A percentile compares a stretch with the other conserved stretches of the same genome.
These are phyloP conservation scores for Poecilia latipinna DNA, from an alignment of 2,113 vertebrate species.

Conservation along the genomic window DNA sequence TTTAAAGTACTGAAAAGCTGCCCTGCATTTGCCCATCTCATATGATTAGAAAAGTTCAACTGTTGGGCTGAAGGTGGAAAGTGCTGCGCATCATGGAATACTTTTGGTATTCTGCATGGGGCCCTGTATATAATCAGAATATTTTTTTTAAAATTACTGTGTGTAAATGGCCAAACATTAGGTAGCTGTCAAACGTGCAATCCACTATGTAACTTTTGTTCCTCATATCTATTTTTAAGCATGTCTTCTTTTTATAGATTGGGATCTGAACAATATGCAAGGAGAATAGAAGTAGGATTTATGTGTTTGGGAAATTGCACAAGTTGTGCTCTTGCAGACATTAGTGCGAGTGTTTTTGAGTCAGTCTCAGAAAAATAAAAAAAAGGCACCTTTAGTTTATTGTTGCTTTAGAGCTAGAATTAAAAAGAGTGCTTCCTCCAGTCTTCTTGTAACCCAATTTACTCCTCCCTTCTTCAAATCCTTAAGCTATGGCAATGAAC, in stretches of 20 bases:
- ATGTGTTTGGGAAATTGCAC: slow-evolving; percentile 53
- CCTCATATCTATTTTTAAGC: slow-evolving; percentile 8
- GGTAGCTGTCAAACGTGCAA: background rate
- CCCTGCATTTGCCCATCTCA: slow-evolving; percentile 4
- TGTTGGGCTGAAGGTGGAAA: background rate
- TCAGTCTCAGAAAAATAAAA: slow-evolving; percentile 66
- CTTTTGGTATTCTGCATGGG: background rate
- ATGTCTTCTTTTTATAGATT: slow-evolving; percentile 19
- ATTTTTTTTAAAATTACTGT: background rate
- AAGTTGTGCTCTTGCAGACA: slow-evolving; percentile 61
- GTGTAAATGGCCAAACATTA: background rate
- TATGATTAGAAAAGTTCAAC: background rate
- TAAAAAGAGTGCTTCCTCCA: slow-evolving; percentile 63
- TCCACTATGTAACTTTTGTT: background rate
- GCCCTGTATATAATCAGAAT: background rate
- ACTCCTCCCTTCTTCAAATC: slow-evolving; percentile 50
- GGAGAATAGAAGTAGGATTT: slow-evolving; percentile 19
- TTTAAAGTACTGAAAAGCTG: slow-evolving; percentile 12
- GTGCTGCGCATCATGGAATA: background rate
- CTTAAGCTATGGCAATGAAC: slow-evolving; percentile 62
- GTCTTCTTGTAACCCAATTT: slow-evolving; percentile 56
- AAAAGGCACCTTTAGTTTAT: slow-evolving; percentile 57
- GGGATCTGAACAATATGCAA: slow-evolving; percentile 2
- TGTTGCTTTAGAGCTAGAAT: slow-evolving; percentile 58
- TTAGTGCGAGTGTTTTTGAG: slow-evolving; percentile 60